A percentile compares a stretch with the other conserved stretches of the same genome.
Conservation (phyloP, 2,797 vertebrate genomes). For the Orientallactaga sibirica region DNA sequence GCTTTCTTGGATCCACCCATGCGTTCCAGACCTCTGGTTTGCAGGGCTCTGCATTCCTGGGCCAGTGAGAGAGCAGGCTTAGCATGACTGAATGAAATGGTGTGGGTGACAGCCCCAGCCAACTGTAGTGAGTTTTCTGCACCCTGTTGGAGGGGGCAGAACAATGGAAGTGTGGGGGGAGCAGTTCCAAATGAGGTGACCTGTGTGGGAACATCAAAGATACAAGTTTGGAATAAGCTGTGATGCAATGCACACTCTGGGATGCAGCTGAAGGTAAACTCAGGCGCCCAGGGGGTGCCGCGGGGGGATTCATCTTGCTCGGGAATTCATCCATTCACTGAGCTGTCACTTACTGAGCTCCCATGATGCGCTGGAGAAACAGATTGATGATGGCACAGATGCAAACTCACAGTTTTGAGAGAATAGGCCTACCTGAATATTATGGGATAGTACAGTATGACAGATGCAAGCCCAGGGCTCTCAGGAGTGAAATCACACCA, state of each 20-base stretch:
- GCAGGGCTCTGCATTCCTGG: neutral
- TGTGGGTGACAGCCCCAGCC: neutral
- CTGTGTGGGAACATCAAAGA: neutral
- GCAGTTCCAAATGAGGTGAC: neutral
- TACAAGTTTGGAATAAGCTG: neutral
- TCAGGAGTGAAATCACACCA: neutral
- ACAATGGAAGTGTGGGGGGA: neutral
- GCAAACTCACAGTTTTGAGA: neutral
- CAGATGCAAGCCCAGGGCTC: neutral
- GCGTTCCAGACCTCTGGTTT: neutral
- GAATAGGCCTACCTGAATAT: neutral
- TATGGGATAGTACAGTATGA: neutral
- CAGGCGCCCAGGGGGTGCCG: no score
- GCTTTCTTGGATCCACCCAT: conserved; percentile 36
- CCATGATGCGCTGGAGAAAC: neutral
- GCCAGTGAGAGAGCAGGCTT: neutral
- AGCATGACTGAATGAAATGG: neutral
- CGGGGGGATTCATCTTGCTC: neutral
- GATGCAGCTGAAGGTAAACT: neutral
- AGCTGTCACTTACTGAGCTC: neutral
- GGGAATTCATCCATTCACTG: neutral
- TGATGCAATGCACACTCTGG: neutral
- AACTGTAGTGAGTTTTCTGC: neutral
- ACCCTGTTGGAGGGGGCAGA: neutral
- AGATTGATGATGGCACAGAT: neutral